Base-by-base conservation (phyloP, 1,140 invertebrate species). In the Drosophila jambulina region DNA sequence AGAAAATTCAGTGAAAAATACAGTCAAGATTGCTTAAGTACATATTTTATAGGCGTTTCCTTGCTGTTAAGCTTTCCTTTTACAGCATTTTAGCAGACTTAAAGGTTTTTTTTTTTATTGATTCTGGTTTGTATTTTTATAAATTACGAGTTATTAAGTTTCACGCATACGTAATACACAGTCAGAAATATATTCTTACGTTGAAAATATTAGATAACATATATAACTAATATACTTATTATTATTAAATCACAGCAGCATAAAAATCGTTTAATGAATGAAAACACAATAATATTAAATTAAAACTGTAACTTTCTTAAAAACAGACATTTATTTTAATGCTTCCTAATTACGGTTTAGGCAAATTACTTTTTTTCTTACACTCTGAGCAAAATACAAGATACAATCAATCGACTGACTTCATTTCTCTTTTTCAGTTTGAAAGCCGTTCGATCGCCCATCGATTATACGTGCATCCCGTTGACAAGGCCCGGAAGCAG, bases 401-500 rank as follows among this genome's bases (percentile, higher is more conserved):
- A n/a, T n/a, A n/a, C n/a, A n/a, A n/a, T n/a, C n/a, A 36, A 36
- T 27, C 27, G 1, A 51, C 49, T 25, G 58, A 75, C 59, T 42
- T 7, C 1, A 25, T 21, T 4, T 42, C 1, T 61, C 34, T n/a
- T 15, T 71, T 80, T 13, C 71, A 83, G 81, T 63, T 83, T 59
- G 32, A 40, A 76, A 78, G 62, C 58, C 65, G 27, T 61, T 65
- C 13, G 29, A n/a, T 65, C 51, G 58, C 57, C 45, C 62, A 62
- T 74, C 62, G 51, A 36, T 54, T 54, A 54, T 36, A 54, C 32
- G 1, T 67, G 46, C 80, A 70, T 65, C 65, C 72, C 81, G 81
- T 84, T 84, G 81, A 76, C 21, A 51, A 43, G 87, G 68, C 83
- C 79, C 83, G 85, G 80, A 91, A 91, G 75, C 80, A 91, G 38